Conservation (phyloP, 2,888 invertebrate genomes). For the Lomographa bimaculata region DNA sequence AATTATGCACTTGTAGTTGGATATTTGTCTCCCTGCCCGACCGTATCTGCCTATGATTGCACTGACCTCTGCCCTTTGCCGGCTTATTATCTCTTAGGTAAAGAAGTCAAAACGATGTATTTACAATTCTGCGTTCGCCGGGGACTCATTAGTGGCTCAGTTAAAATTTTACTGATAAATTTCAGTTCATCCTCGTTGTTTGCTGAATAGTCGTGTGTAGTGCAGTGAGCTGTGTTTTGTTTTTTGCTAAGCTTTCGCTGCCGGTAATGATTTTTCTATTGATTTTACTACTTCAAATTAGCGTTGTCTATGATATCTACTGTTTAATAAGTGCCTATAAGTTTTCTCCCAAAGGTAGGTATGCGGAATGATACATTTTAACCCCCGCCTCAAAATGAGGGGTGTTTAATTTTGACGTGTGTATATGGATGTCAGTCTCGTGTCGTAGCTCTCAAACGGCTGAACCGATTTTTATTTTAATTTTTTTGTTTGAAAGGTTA, state of each 20-base stretch:
- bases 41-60: slow-evolving; percentile 76
- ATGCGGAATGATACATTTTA: too few species aligned
- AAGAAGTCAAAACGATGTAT: slow-evolving; percentile 70
- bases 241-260: background rate
- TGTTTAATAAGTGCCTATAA: too few species aligned
- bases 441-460: too few species aligned
- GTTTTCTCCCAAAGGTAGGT: too few species aligned
- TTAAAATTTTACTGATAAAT: slow-evolving; percentile 44
- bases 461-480: too few species aligned
- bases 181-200: slow-evolving; percentile 2
- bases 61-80: slow-evolving; percentile 68
- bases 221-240: slow-evolving; percentile 6
- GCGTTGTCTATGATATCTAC: too few species aligned
- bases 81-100: slow-evolving; percentile 69
- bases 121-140: slow-evolving; percentile 18
- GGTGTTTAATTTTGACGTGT: too few species aligned
- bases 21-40: slow-evolving; percentile 66
- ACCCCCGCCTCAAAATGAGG: too few species aligned
- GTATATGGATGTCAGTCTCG: too few species aligned
- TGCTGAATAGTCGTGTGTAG: background rate
- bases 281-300: too few species aligned
- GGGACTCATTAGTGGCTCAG: slow-evolving; percentile 25
- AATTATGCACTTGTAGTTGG: slow-evolving; percentile 45
- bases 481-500: too few species aligned
- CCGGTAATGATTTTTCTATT: slow-evolving; percentile 1